Percentiles rank a stretch among this genome's conserved stretches.
Evolutionary conservation across 2,797 vertebrate genomes (phyloP).

Genomic region (Prionace glauca): DNA sequence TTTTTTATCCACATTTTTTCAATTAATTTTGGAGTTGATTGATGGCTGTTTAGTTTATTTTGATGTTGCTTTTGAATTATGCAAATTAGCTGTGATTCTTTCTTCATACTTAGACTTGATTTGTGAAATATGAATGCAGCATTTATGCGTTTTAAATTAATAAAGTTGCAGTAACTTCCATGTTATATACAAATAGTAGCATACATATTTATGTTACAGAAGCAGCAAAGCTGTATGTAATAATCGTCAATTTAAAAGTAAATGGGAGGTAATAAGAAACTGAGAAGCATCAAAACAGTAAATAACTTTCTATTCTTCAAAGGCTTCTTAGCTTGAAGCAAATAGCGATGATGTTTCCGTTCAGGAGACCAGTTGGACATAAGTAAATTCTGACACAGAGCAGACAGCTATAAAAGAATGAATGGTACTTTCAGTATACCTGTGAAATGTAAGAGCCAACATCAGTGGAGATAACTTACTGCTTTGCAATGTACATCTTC

Average conservation of each 20-base stretch:
- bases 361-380: background rate
- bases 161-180: background rate
- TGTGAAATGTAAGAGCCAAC: background rate
- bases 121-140: background rate
- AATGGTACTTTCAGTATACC: background rate
- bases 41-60: background rate
- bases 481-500: background rate
- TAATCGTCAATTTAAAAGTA: background rate
- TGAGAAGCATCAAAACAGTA: background rate
- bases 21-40: background rate
- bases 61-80: background rate
- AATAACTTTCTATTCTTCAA: background rate
- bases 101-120: background rate
- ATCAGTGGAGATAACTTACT: background rate
- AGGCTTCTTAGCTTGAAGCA: background rate
- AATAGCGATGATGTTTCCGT: background rate
- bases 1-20: background rate
- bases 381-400: slow-evolving; percentile 13
- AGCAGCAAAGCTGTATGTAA: background rate
- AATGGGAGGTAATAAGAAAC: background rate
- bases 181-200: background rate
- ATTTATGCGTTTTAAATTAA: background rate
- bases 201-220: background rate
- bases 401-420: background rate
- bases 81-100: background rate